These are phyloP conservation scores for Apistogramma diplotaenia DNA, from an alignment of 2,113 vertebrate genomes.

Conservation along the genomic window DNA sequence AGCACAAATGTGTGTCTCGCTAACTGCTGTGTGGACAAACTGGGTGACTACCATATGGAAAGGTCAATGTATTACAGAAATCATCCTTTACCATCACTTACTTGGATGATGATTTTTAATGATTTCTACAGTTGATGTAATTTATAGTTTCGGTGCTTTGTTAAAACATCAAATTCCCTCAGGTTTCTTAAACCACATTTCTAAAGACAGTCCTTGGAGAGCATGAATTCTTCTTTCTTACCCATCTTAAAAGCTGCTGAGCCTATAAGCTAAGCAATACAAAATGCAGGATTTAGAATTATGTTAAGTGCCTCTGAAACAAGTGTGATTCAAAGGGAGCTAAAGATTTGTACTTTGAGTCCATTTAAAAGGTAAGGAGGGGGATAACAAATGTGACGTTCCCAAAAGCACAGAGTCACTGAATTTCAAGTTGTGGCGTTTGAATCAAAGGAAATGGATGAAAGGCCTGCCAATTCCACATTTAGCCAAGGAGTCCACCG, in stretches of 20 bases:
- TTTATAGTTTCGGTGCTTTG: neutral
- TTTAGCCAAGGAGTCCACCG: constrained; percentile 59
- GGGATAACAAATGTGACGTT: constrained; percentile 13
- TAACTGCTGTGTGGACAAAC: neutral
- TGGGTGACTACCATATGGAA: neutral
- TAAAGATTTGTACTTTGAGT: constrained; percentile 25
- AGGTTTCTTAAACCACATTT: neutral
- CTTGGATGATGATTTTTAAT: neutral
- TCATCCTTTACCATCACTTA: neutral
- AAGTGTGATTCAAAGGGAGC: constrained; percentile 8
- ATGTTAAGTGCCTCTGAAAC: constrained; percentile 15
- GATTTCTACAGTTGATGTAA: neutral
- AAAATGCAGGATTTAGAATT: neutral
- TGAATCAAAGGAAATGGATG: constrained; percentile 63
- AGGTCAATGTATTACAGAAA: neutral
- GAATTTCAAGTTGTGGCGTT: constrained; percentile 29
- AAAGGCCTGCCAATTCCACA: constrained; percentile 62
- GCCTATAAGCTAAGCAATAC: neutral
- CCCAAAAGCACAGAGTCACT: constrained; percentile 43
- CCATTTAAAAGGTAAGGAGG: constrained; percentile 43
- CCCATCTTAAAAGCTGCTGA: neutral
- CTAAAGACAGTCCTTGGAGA: neutral
- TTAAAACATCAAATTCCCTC: neutral
- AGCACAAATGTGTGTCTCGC: neutral
- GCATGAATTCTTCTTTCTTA: neutral